Conservation (phyloP, 2,113 vertebrate species). For the Bagarius yarrelli region DNA sequence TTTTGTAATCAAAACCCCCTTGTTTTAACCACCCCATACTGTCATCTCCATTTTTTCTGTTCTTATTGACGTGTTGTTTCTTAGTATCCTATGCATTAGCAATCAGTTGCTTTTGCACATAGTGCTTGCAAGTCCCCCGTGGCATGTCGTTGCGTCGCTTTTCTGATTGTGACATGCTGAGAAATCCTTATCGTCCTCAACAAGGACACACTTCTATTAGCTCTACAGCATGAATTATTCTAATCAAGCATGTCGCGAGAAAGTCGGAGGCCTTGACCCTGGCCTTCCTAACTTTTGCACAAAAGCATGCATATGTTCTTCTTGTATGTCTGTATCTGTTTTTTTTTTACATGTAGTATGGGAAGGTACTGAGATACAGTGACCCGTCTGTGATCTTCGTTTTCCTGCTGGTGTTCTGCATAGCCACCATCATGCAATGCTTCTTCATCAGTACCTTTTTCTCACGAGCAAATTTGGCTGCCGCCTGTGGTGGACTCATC, state of each 20-base stretch:
- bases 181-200: slow-evolving; percentile 25
- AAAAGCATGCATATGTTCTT: background rate
- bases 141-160: slow-evolving; percentile 1
- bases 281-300: background rate
- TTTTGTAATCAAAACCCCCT: slow-evolving; percentile 41
- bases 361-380: slow-evolving; percentile 90
- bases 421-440: slow-evolving; percentile 90
- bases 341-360: slow-evolving; percentile 71
- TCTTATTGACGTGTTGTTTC: slow-evolving; percentile 3
- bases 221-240: slow-evolving; percentile 2
- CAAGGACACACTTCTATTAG: slow-evolving; percentile 1
- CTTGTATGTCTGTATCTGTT: background rate
- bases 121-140: background rate
- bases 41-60: background rate
- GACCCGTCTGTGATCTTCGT: slow-evolving; percentile 90
- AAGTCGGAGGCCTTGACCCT: background rate
- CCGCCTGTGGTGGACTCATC: slow-evolving; percentile 93
- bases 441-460: slow-evolving; percentile 97
- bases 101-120: slow-evolving; percentile 32
- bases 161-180: slow-evolving; percentile 32
- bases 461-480: slow-evolving; percentile 92
- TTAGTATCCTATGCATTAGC: background rate
- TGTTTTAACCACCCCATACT: no score
- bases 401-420: slow-evolving; percentile 86
- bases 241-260: background rate